A percentile compares a stretch with the other conserved stretches of the same genome.
phyloP scores from a whole-genome alignment of 2,888 invertebrate species.

The Cybosia mesomella region DNA sequence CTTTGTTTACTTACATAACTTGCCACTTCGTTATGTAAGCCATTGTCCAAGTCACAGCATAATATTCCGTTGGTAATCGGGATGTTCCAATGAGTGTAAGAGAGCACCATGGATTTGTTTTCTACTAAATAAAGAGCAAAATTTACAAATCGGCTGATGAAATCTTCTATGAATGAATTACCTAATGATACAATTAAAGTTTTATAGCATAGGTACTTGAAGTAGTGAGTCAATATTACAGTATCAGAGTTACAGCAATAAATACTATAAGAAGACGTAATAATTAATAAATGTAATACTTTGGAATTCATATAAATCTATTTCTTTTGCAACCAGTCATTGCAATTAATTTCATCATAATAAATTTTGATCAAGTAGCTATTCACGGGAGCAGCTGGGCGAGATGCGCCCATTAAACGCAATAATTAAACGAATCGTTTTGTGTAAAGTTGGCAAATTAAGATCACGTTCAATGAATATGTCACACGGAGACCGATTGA shows the following conservation, averaged over 20 bases:
- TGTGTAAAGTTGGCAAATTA: no score
- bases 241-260: no score
- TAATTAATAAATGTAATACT: not conserved
- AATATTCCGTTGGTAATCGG: not conserved
- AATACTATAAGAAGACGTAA: not conserved
- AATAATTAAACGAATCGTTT: no score
- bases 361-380: not conserved
- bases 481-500: no score
- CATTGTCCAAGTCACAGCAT: not conserved
- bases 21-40: not conserved
- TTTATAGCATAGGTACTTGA: no score
- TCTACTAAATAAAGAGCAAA: not conserved
- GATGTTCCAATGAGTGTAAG: not conserved
- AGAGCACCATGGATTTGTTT: not conserved
- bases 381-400: not conserved
- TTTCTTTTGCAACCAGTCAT: not conserved
- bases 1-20: no score
- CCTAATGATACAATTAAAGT: no score
- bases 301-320: conserved; percentile 1
- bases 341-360: conserved; percentile 1
- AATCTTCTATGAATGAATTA: not conserved
- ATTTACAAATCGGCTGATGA: not conserved
- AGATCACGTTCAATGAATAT: no score
- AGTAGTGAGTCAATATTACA: no score
- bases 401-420: not conserved